Percentiles rank a stretch among this genome's conserved stretches.
These are phyloP conservation scores for Drosophila kurseongensis DNA, from an alignment of 1,140 invertebrate species.

Conservation along the genomic window DNA sequence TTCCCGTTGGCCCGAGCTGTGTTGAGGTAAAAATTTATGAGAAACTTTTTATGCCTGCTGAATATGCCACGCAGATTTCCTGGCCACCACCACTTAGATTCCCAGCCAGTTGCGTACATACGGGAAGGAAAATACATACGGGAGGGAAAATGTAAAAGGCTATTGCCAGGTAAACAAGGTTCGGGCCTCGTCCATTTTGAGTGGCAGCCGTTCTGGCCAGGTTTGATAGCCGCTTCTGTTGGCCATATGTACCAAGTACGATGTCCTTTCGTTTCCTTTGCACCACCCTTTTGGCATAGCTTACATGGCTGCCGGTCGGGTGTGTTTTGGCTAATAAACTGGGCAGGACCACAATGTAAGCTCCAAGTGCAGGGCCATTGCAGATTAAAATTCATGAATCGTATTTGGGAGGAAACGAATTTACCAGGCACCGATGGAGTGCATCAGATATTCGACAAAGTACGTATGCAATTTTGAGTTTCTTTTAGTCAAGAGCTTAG, in stretches of 20 bases:
- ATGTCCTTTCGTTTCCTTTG: constrained; percentile 3
- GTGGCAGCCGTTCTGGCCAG: constrained; percentile 57
- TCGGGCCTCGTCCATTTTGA: constrained; percentile 27
- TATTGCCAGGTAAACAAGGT: constrained; percentile 22
- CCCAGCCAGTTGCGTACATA: constrained; percentile 32
- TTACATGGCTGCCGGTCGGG: constrained; percentile 44
- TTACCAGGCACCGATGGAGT: constrained; percentile 24
- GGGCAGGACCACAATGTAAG: constrained; percentile 18
- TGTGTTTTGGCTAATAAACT: constrained; percentile 64
- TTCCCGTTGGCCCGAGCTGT: constrained; percentile 25
- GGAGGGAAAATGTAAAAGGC: constrained; percentile 21
- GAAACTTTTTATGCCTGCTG: constrained; percentile 68
- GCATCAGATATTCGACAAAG: constrained; percentile 31
- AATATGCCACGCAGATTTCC: constrained; percentile 52
- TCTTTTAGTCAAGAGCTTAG: neutral
- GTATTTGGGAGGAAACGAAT: constrained; percentile 44
- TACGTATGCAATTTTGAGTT: constrained; percentile 14
- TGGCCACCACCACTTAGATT: constrained; percentile 18
- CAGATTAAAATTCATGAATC: constrained; percentile 67
- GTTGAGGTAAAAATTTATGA: constrained; percentile 65
- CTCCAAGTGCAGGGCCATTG: constrained; percentile 23
- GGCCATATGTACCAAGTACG: constrained; percentile 26
- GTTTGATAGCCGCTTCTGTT: constrained; percentile 39
- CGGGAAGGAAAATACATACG: no score
- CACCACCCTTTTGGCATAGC: constrained; percentile 30